These are phyloP conservation scores for Andrena haemorrhoa DNA, from an alignment of 2,888 invertebrate species.

Conservation along the genomic window DNA sequence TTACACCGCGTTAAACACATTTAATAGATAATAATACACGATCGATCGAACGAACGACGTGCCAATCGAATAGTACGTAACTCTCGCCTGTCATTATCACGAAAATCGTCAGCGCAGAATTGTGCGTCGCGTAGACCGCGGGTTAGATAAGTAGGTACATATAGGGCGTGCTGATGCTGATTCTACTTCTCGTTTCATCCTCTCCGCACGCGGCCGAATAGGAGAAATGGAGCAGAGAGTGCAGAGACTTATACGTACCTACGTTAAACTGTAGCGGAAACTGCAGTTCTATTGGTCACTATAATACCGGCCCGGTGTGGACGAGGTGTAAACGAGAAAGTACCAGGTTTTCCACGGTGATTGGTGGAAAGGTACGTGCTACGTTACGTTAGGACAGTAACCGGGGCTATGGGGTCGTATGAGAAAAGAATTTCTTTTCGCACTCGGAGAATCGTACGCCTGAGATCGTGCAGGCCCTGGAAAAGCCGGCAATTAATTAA, in stretches of 20 bases:
- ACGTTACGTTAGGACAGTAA: constrained; percentile 22
- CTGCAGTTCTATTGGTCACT: neutral
- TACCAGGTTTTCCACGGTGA: constrained; percentile 14
- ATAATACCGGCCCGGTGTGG: constrained; percentile 8
- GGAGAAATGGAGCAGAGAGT: too few relatives aligned
- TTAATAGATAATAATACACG: too few relatives aligned
- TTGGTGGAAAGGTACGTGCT: constrained; percentile 21
- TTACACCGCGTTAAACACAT: too few relatives aligned
- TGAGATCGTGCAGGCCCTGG: constrained; percentile 63
- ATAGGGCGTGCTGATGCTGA: constrained; percentile 6
- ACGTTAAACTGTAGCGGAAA: neutral
- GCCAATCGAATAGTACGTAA: neutral
- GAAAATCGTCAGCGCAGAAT: constrained; percentile 17
- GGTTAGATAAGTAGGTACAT: neutral
- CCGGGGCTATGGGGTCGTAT: constrained; percentile 14
- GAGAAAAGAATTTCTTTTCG: constrained; percentile 55
- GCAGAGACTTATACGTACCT: too few relatives aligned
- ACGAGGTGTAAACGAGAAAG: constrained; percentile 52
- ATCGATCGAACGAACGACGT: too few relatives aligned
- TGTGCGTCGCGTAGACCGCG: neutral
- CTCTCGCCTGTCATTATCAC: constrained; percentile 25
- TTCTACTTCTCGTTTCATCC: constrained; percentile 28
- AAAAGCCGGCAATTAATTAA: constrained; percentile 78
- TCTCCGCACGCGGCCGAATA: neutral
- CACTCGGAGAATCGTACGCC: constrained; percentile 57